Evolutionary conservation across 2,797 vertebrate genomes (phyloP).

Genomic region (Ibycter americanus): DNA sequence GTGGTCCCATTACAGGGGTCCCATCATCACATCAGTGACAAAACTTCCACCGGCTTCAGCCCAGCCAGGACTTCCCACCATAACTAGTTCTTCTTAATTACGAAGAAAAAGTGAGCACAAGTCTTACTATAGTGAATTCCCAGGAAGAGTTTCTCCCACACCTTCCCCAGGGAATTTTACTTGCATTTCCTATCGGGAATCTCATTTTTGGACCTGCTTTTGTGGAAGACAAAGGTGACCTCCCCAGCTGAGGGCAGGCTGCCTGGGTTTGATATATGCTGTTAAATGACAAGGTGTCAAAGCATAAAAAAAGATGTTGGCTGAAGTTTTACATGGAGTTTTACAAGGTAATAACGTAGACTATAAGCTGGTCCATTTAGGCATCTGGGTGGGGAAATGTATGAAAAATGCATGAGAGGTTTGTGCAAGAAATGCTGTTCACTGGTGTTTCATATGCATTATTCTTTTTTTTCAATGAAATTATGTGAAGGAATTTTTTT

Average conservation of each 20-base stretch:
- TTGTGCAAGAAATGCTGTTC: slow-evolving; percentile 28
- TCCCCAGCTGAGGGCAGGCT: background rate
- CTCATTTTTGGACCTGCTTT: background rate
- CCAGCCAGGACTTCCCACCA: background rate
- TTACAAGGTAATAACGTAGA: background rate
- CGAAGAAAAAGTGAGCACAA: background rate
- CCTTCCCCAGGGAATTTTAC: background rate
- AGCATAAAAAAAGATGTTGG: background rate
- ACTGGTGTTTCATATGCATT: background rate
- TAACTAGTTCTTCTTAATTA: background rate
- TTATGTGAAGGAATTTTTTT: background rate
- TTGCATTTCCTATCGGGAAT: background rate
- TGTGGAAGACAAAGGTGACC: background rate
- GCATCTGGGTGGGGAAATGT: background rate
- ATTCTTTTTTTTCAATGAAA: slow-evolving; percentile 10
- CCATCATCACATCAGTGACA: background rate
- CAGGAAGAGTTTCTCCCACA: background rate
- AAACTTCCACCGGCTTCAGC: background rate
- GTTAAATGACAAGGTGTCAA: background rate
- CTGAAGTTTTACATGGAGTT: background rate
- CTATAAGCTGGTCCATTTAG: background rate
- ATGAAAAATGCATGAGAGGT: slow-evolving; percentile 57
- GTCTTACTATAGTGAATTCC: background rate
- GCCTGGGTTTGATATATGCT: background rate
- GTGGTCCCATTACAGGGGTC: too few relatives aligned